Percentiles rank a stretch among this genome's conserved stretches.
phyloP scores from a whole-genome alignment of 1,140 invertebrate genomes.

The Aphidius gifuensis region DNA sequence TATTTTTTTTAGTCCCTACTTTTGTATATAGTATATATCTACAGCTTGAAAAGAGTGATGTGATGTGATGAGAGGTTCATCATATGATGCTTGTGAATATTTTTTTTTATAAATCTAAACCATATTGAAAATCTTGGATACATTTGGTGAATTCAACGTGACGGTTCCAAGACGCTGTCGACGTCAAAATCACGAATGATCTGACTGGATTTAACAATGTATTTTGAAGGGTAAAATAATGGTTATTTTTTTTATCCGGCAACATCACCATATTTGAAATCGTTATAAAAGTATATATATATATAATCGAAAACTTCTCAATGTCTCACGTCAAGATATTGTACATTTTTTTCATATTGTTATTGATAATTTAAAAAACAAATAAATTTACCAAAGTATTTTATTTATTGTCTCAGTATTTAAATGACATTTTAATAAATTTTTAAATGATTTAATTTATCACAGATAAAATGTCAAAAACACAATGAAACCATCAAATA shows the following conservation, averaged over 20 bases:
- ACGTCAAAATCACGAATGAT: conserved; percentile 25
- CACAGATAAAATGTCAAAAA: too few relatives aligned
- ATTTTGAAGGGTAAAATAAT: conserved; percentile 25
- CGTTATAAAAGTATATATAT: background rate
- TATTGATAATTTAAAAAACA: too few relatives aligned
- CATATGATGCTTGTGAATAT: background rate
- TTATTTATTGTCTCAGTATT: too few relatives aligned
- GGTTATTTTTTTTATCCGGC: conserved; percentile 20
- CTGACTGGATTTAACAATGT: conserved; percentile 20
- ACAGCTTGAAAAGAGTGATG: conserved; percentile 2
- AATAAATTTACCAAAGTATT: too few relatives aligned
- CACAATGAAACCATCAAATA: too few relatives aligned
- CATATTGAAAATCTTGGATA: too few relatives aligned
- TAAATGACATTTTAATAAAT: too few relatives aligned
- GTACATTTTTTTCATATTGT: too few relatives aligned
- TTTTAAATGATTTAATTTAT: too few relatives aligned
- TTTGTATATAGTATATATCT: too few relatives aligned
- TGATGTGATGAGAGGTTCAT: background rate
- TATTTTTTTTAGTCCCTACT: too few relatives aligned
- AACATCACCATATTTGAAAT: background rate
- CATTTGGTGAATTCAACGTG: background rate
- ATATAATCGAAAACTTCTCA: background rate
- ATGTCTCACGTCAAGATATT: background rate
- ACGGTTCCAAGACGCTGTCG: conserved; percentile 11
- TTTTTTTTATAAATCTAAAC: too few relatives aligned